phyloP scores from a whole-genome alignment of 2,113 vertebrate genomes.

The Planiliza haematocheilus region DNA sequence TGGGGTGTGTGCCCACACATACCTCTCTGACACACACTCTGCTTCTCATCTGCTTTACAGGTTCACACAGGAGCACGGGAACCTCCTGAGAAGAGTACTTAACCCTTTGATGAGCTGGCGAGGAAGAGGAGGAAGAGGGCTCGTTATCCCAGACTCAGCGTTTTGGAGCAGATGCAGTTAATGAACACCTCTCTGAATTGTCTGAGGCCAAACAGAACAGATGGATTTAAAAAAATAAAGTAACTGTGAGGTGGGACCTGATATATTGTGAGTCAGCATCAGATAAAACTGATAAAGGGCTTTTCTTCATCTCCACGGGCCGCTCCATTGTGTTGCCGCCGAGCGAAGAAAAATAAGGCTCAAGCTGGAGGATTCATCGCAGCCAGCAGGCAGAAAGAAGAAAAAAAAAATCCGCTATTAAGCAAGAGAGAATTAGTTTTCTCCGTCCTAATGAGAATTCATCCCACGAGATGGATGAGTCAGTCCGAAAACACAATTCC shows the following conservation, averaged over 20 bases:
- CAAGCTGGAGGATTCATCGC: slow-evolving; percentile 28
- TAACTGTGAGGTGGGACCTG: slow-evolving; percentile 9
- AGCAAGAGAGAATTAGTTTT: slow-evolving; percentile 70
- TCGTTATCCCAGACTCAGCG: neutral
- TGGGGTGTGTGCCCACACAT: slow-evolving; percentile 69
- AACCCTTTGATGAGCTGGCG: slow-evolving; percentile 56
- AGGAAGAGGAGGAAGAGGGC: slow-evolving; percentile 4
- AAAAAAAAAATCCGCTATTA: slow-evolving; percentile 43
- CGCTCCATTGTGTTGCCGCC: slow-evolving; percentile 48
- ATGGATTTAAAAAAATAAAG: neutral
- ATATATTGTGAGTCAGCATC: slow-evolving; percentile 36
- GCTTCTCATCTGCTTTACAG: slow-evolving; percentile 73
- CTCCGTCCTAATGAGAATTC: slow-evolving; percentile 74
- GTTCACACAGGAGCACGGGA: slow-evolving; percentile 75
- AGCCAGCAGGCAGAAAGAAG: slow-evolving; percentile 54
- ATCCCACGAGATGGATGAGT: slow-evolving; percentile 70
- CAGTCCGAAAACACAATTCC: slow-evolving; percentile 67
- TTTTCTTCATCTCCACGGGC: slow-evolving; percentile 40
- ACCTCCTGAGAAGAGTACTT: slow-evolving; percentile 54
- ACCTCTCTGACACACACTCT: slow-evolving; percentile 66
- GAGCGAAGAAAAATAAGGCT: slow-evolving; percentile 44
- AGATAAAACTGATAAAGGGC: slow-evolving; percentile 60
- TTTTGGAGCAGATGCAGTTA: neutral
- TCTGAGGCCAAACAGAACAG: too few species aligned
- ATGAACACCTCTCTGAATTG: too few species aligned